Conservation (phyloP, 2,113 vertebrate species). For the Oncorhynchus gorbuscha region DNA sequence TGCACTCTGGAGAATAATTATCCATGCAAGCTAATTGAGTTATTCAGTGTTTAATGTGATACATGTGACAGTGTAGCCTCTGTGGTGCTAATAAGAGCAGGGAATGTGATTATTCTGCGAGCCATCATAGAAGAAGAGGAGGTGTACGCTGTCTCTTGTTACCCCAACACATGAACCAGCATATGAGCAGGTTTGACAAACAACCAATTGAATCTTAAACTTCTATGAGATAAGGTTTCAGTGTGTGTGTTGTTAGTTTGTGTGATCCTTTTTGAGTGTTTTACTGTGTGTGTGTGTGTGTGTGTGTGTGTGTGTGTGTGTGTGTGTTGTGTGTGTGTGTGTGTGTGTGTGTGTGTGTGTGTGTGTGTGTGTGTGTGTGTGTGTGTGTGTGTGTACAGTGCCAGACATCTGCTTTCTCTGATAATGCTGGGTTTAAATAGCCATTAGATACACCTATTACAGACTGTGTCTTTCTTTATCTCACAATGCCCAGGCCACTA, state of each 20-base stretch:
- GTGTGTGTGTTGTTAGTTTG: background rate
- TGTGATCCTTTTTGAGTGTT: background rate
- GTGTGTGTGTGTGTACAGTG: background rate
- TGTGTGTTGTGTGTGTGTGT: background rate
- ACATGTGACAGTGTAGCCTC: background rate
- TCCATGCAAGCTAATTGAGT: background rate
- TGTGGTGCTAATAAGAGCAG: background rate
- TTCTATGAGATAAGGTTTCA: background rate
- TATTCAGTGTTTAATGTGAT: background rate
- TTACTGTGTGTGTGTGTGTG: background rate
- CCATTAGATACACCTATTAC: slow-evolving; percentile 6
- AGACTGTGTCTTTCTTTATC: background rate
- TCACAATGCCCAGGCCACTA: background rate
- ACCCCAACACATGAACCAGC: too few relatives aligned
- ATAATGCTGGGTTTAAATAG: background rate
- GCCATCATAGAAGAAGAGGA: too few relatives aligned
- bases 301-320: background rate
- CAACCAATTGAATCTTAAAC: background rate
- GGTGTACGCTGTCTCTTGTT: too few relatives aligned
- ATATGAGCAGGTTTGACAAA: too few relatives aligned
- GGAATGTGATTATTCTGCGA: too few relatives aligned
- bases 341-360: background rate
- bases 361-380: too few relatives aligned
- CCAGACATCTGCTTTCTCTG: slow-evolving; percentile 14
- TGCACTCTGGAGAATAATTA: background rate